Percentiles rank a stretch among this genome's conserved stretches.
phyloP scores from a whole-genome alignment of 2,113 vertebrate species.

The Junco hyemalis region DNA sequence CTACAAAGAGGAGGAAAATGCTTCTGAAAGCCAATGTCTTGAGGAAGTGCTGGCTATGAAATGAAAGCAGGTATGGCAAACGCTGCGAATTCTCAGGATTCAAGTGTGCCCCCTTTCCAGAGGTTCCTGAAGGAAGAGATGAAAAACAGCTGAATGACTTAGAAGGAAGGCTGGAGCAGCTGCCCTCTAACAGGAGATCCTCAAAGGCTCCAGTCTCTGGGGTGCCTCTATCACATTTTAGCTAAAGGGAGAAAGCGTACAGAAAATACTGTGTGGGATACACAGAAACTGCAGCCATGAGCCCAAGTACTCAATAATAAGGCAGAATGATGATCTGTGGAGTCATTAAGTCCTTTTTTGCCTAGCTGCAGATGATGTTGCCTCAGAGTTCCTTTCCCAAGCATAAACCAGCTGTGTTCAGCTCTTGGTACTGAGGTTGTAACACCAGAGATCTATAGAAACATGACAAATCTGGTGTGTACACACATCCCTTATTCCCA shows the following conservation, averaged over 20 bases:
- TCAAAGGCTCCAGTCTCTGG: neutral
- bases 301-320: neutral
- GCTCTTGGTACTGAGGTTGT: neutral
- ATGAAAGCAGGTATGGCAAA: neutral
- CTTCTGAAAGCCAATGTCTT: conserved; percentile 10
- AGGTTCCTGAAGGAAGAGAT: neutral
- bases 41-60: neutral
- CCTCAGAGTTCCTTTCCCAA: neutral
- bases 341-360: neutral
- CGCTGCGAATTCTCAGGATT: neutral
- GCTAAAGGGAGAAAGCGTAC: neutral
- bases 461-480: neutral
- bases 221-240: neutral
- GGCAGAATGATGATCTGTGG: neutral
- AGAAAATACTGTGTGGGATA: neutral
- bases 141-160: neutral
- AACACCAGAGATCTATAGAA: neutral
- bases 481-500: neutral
- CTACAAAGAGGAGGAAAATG: neutral
- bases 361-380: neutral
- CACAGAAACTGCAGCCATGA: neutral
- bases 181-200: neutral
- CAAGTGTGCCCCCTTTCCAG: neutral
- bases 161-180: neutral
- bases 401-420: neutral